A percentile compares a stretch with the other conserved stretches of the same genome.
These are phyloP conservation scores for Zosterops japonicus DNA, from an alignment of 2,113 vertebrate genomes.

Conservation along the genomic window DNA sequence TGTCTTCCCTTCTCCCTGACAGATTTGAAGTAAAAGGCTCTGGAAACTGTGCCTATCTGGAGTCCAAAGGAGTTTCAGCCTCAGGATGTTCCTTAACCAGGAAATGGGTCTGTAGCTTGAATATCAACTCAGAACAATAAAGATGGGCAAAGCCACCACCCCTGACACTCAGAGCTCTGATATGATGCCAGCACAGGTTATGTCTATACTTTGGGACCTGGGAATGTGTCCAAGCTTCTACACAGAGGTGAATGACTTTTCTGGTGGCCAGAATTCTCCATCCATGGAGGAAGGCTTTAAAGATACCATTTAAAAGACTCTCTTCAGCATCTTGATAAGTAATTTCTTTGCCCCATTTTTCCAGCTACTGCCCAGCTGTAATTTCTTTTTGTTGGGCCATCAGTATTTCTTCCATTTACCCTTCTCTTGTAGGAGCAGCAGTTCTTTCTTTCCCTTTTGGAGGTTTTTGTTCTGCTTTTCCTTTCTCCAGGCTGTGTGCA, in stretches of 20 bases:
- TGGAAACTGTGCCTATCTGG: constrained; percentile 53
- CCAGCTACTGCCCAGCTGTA: background rate
- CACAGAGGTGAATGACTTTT: background rate
- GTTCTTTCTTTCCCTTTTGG: background rate
- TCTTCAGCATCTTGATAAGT: background rate
- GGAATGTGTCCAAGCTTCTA: background rate
- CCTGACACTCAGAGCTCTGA: background rate
- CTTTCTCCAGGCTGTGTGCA: background rate
- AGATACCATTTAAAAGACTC: background rate
- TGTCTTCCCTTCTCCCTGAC: background rate
- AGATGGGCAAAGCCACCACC: background rate
- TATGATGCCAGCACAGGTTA: background rate
- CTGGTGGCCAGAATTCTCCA: background rate
- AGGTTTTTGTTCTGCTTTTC: background rate
- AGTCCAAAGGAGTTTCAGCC: constrained; percentile 22
- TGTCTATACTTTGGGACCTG: background rate
- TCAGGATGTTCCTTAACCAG: constrained; percentile 57
- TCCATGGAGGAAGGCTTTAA: background rate
- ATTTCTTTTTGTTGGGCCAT: background rate
- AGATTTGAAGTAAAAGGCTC: constrained; percentile 53
- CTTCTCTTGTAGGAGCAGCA: background rate
- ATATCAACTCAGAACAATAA: background rate
- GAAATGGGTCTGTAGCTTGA: constrained; percentile 52
- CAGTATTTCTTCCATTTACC: background rate
- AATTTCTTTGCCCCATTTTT: background rate